Evolutionary conservation across 2,113 vertebrate genomes (phyloP).

Genomic region (Onychostoma macrolepis): DNA sequence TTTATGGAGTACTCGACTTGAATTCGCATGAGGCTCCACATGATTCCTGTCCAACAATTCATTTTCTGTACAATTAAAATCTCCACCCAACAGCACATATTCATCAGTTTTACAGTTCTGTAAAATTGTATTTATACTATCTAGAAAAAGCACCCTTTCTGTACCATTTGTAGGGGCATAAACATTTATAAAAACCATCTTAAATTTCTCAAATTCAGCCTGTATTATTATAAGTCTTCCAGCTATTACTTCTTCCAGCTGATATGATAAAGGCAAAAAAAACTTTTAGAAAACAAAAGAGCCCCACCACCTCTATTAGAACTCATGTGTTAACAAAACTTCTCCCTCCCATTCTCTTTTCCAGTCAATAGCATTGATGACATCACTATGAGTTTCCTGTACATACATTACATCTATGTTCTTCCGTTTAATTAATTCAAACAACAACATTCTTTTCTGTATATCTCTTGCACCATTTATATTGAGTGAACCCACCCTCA

Average conservation of each 20-base stretch:
- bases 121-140: too few relatives aligned
- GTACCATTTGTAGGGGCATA: not conserved
- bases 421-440: not conserved
- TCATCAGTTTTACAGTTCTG: not conserved
- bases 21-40: not conserved
- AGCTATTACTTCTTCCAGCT: not conserved
- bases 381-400: not conserved
- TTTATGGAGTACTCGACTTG: not conserved
- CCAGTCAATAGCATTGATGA: not conserved
- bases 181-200: not conserved
- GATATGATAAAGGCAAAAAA: not conserved
- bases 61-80: not conserved
- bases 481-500: slow-evolving; percentile 6
- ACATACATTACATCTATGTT: not conserved
- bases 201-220: not conserved
- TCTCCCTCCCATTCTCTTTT: not conserved
- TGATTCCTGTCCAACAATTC: not conserved
- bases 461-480: not conserved
- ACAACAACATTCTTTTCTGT: not conserved
- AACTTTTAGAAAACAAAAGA: not conserved
- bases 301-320: not conserved
- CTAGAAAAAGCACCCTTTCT: not conserved
- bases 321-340: not conserved
- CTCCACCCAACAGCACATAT: not conserved
- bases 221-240: not conserved